A percentile compares a stretch with the other conserved stretches of the same genome.
These are phyloP conservation scores for Plagodis dolabraria DNA, from an alignment of 2,888 invertebrate species.

Conservation along the genomic window DNA sequence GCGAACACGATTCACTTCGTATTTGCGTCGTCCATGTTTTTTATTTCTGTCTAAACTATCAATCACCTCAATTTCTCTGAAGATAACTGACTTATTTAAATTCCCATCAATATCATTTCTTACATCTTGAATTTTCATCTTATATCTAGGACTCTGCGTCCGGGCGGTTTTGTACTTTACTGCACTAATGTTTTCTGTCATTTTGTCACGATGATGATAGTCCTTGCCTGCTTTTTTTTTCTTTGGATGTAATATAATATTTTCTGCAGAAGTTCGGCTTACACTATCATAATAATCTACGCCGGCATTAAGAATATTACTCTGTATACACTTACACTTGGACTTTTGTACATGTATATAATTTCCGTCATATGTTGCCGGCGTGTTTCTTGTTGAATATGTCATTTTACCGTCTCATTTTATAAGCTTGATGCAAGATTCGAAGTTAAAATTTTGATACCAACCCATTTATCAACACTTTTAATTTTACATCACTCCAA, in stretches of 20 bases:
- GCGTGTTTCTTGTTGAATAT: not conserved
- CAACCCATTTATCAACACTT: not conserved
- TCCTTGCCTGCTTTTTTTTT: no score
- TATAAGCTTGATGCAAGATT: not conserved
- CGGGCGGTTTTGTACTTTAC: not conserved
- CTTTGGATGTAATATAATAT: no score
- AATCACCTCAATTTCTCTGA: not conserved
- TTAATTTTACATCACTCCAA: not conserved
- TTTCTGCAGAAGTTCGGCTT: no score
- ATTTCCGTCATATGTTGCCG: not conserved
- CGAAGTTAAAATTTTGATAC: conserved; percentile 3
- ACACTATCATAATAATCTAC: conserved; percentile 1
- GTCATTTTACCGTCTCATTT: conserved; percentile 5
- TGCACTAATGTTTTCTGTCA: not conserved
- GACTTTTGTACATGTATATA: not conserved
- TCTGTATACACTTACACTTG: conserved; percentile 2
- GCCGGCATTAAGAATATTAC: conserved; percentile 5
- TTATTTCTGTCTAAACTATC: not conserved
- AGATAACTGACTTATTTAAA: conserved; percentile 1
- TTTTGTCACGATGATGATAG: no score
- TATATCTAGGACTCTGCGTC: not conserved
- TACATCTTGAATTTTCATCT: not conserved
- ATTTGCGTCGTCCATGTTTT: no score
- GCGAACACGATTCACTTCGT: not conserved
- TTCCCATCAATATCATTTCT: not conserved